A percentile compares a stretch with the other conserved stretches of the same genome.
Evolutionary conservation across 1,140 invertebrate genomes (phyloP).

Genomic region (Drosophila sturtevanti): DNA sequence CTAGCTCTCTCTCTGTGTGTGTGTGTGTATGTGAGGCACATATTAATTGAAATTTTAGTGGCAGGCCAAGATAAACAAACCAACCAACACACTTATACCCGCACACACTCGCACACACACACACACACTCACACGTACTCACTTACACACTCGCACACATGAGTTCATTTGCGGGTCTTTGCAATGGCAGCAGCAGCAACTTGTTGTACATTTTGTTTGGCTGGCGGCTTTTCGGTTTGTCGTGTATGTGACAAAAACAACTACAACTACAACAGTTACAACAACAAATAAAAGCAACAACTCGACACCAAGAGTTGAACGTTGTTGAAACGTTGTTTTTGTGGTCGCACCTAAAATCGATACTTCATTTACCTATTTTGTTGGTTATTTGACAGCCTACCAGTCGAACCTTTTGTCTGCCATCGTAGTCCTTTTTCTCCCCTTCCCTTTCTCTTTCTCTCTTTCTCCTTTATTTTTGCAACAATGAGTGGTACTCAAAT

Average conservation of each 20-base stretch:
- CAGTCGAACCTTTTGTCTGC: slow-evolving; percentile 5
- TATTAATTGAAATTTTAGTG: slow-evolving; percentile 66
- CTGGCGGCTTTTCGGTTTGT: slow-evolving; percentile 21
- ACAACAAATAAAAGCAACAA: slow-evolving; percentile 6
- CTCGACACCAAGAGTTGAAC: not conserved
- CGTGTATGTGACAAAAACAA: slow-evolving; percentile 1
- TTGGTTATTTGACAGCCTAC: slow-evolving; percentile 7
- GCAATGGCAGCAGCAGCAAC: slow-evolving; percentile 15
- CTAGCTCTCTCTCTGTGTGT: not conserved
- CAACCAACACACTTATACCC: not conserved
- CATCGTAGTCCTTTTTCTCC: not conserved
- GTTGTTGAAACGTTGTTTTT: slow-evolving; percentile 27
- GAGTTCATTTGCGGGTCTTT: slow-evolving; percentile 1
- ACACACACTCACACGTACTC: not conserved
- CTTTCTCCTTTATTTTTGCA: not conserved
- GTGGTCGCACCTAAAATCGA: slow-evolving; percentile 26
- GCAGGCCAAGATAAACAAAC: slow-evolving; percentile 31
- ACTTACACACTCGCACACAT: not conserved
- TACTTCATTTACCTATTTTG: slow-evolving; percentile 12
- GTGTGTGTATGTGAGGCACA: slow-evolving; percentile 17
- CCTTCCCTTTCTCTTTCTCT: too few species aligned
- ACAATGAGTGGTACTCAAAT: not conserved
- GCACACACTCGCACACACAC: not conserved
- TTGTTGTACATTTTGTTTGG: slow-evolving; percentile 29
- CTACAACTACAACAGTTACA: not conserved